Evolutionary conservation across 64 coral and sea anemone genomes (phyloP), one percentile per base, ranked within the genome.

Genomic region (Montipora cactus): DNA sequence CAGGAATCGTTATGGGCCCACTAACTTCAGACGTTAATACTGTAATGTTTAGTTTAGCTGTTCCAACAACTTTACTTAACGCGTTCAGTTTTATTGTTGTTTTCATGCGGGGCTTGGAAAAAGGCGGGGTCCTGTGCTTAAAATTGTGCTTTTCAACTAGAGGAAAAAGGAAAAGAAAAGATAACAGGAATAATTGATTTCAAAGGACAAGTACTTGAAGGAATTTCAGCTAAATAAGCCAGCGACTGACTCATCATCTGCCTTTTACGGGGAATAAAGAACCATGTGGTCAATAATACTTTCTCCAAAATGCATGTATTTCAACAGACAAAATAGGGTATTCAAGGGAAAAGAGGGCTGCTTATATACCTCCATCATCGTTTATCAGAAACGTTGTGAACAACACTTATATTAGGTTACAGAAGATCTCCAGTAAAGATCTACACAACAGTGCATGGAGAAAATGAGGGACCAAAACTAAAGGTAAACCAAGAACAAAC

Each of bases 101-200:
- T 13, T 23, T 52, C 3, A 11, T 3, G 59, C 5, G 25, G 14
- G 55, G 57, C 4, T 28, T 72, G 5, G 25, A 66, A 3, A 47
- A 62, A 67, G 81, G 81, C 5, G 44, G 16, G 16, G 59, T 83
- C 81, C 59, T 83, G 59, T 15, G 62, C 28, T 67, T 86, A 12
- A 21, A 71, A 71, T 64, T 62, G 58, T 66, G 21, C 28, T 86
- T 72, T 12, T 86, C 59, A 66, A n/a, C 82, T 86, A 48, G 68
- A 86, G 82, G 57, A 70, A 58, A 83, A 67, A 62, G 68, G 62
- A 44, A 67, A 49, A 71, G 16, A 20, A 50, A 72, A 10, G 6
- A 67, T 7, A 72, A 71, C 49, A 23, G 16, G 18, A 18, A 45
- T 84, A 18, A 67, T 15, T 19, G 37, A 19, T 37, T 12, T 59